Conservation (phyloP, 2,113 vertebrate genomes). For the Falcunculus frontatus region DNA sequence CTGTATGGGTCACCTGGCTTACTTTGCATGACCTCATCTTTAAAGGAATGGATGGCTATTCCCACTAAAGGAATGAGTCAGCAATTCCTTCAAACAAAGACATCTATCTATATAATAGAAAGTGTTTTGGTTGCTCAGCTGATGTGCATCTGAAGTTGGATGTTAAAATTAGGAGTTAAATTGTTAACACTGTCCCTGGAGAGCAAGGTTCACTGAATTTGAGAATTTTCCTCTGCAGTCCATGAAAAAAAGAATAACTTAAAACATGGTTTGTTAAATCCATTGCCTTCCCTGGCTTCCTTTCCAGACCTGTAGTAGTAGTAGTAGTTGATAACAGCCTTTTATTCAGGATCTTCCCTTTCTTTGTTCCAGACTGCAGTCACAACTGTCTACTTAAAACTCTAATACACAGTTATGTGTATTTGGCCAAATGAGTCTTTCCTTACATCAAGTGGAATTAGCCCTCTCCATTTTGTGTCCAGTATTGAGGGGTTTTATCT, state of each 20-base stretch:
- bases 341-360: not conserved
- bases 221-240: not conserved
- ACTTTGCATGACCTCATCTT: not conserved
- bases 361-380: not conserved
- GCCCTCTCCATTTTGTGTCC: not conserved
- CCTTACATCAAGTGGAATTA: not conserved
- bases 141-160: not conserved
- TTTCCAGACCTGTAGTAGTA: not conserved
- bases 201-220: not conserved
- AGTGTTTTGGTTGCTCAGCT: not conserved
- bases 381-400: not conserved
- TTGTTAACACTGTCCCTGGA: not conserved
- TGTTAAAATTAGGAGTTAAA: not conserved
- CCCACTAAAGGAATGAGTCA: not conserved
- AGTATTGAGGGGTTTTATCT: not conserved
- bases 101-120: not conserved
- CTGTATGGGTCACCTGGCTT: not conserved
- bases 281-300: not conserved
- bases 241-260: not conserved
- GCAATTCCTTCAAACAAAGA: not conserved
- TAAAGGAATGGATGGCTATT: not conserved
- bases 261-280: not conserved
- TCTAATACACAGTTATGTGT: not conserved
- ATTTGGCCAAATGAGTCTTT: constrained; percentile 18
- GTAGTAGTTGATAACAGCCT: not conserved